phyloP scores from a whole-genome alignment of 35 echinoderm and acorn worm species.

The Eucidaris tribuloides region DNA sequence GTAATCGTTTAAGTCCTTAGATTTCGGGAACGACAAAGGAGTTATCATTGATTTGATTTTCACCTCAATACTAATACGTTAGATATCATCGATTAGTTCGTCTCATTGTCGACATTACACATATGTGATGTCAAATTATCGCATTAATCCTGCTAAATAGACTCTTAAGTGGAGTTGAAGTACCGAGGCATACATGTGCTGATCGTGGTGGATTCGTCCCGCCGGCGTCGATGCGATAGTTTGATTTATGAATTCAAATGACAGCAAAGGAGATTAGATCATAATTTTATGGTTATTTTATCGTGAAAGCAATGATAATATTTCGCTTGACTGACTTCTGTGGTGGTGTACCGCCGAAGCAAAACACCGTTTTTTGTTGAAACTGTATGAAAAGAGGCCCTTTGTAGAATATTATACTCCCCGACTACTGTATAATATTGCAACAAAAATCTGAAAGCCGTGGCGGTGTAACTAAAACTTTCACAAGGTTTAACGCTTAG shows the following conservation, averaged over 20 bases:
- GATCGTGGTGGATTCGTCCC: too few relatives aligned
- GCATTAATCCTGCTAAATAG: neutral
- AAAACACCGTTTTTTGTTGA: too few relatives aligned
- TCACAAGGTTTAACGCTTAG: neutral
- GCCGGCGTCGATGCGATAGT: too few relatives aligned
- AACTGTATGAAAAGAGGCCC: too few relatives aligned
- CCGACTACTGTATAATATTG: too few relatives aligned
- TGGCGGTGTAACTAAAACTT: neutral
- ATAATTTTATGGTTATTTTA: neutral
- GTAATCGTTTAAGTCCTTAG: too few relatives aligned
- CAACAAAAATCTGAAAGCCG: neutral
- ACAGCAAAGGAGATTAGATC: conserved; percentile 5
- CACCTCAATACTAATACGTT: too few relatives aligned
- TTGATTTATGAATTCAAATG: conserved; percentile 5
- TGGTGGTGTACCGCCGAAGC: neutral
- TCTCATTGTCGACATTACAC: neutral
- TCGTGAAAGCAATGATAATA: neutral
- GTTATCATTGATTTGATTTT: too few relatives aligned
- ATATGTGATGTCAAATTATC: neutral
- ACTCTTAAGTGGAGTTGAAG: neutral
- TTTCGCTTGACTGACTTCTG: neutral
- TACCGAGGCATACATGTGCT: too few relatives aligned
- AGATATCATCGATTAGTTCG: too few relatives aligned
- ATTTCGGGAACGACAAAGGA: too few relatives aligned
- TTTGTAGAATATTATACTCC: too few relatives aligned